Conservation (phyloP, 2,797 vertebrate species). For the Fringilla coelebs region DNA sequence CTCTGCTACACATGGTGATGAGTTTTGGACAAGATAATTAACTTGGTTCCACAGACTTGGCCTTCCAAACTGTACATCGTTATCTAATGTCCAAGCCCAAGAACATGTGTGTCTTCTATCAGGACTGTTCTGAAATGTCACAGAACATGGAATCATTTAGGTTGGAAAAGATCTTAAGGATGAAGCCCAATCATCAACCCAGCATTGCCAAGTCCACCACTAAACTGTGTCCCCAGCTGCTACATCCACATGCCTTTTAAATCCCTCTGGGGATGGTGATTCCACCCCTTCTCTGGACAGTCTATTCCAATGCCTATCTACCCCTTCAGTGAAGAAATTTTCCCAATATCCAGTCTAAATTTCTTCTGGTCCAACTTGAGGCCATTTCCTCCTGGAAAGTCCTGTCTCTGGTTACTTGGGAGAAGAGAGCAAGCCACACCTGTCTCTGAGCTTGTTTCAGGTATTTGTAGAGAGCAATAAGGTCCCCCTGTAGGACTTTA, state of each 20-base stretch:
- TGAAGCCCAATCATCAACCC: not conserved
- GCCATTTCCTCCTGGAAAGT: not conserved
- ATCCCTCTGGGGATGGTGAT: not conserved
- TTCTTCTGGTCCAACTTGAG: not conserved
- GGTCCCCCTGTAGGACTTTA: not conserved
- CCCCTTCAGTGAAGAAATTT: not conserved
- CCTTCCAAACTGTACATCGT: not conserved
- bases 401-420: not conserved
- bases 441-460: not conserved
- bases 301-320: not conserved
- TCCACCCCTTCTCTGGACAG: fast-evolving
- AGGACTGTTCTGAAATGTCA: not conserved
- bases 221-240: not conserved
- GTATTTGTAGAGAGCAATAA: not conserved
- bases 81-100: not conserved
- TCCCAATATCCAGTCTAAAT: not conserved
- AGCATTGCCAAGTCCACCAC: not conserved
- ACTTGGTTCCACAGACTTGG: not conserved
- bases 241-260: not conserved
- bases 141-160: not conserved
- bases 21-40: not conserved
- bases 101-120: not conserved
- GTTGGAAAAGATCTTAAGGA: not conserved
- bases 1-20: not conserved
- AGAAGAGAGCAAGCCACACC: not conserved